phyloP scores from a whole-genome alignment of 1,140 invertebrate species.

The Pantala flavescens region DNA sequence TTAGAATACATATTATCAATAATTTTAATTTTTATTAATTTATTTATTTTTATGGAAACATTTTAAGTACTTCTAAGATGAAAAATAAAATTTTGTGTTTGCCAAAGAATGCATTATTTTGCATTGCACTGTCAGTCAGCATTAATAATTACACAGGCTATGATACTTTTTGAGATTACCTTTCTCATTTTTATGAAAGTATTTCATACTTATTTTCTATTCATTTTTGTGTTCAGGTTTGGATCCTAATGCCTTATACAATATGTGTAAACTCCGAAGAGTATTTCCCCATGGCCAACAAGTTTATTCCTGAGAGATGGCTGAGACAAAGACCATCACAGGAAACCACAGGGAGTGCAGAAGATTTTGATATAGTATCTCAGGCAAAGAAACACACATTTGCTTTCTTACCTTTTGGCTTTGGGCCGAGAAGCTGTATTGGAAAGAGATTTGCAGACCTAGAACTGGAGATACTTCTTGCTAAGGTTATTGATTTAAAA shows the following conservation, averaged over 20 bases:
- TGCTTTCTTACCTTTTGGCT: constrained; percentile 47
- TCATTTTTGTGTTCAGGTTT: constrained; percentile 31
- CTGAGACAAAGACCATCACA: constrained; percentile 27
- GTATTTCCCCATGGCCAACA: constrained; percentile 38
- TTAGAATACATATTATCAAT: too few relatives aligned
- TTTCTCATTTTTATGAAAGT: too few relatives aligned
- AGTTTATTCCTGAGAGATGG: constrained; percentile 51
- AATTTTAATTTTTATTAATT: too few relatives aligned
- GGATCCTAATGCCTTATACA: constrained; percentile 39
- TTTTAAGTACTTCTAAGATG: too few relatives aligned
- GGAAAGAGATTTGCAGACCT: constrained; percentile 58
- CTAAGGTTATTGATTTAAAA: constrained; percentile 34
- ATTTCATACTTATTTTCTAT: too few relatives aligned
- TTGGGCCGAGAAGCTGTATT: constrained; percentile 45
- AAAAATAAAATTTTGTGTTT: too few relatives aligned
- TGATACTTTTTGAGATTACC: too few relatives aligned
- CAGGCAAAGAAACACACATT: constrained; percentile 41
- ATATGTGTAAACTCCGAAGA: constrained; percentile 36
- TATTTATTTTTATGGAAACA: too few relatives aligned
- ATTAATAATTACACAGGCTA: too few relatives aligned
- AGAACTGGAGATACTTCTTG: constrained; percentile 51
- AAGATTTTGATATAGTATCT: constrained; percentile 28
- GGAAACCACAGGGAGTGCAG: constrained; percentile 29
- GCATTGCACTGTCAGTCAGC: too few relatives aligned
- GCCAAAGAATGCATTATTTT: too few relatives aligned